Base-by-base conservation (phyloP, 2,888 invertebrate genomes). In the Lathronympha strigana region DNA sequence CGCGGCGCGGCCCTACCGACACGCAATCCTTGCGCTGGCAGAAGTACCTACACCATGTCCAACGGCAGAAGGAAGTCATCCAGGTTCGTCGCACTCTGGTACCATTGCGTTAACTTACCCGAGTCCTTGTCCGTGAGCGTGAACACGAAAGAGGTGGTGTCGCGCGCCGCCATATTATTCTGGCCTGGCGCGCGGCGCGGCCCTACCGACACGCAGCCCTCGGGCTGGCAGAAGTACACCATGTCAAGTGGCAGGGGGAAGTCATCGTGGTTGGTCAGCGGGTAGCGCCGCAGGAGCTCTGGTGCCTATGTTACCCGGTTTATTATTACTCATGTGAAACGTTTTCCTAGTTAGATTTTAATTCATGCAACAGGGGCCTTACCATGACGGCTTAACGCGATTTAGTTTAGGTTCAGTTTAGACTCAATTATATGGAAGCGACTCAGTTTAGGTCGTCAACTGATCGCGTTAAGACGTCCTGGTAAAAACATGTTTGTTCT, bases 161-260 rank as follows among this genome's bases (percentile, higher is more conserved):
- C 99, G 67, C 98, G 93, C 19, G 96, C 95, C 58, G 88, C 83
- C 66, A 87, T n/a, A n/a, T n/a, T n/a, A n/a, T n/a, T 72, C 67
- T 87, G 85, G 0, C 79, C 79, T n/a, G 89, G 84, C 40, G 89
- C 86, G 69, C 97, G 94, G 75, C 97, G 95, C 6, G 98, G 98
- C 13, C 98, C 98, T 68, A 98, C 96, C 69, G 96, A 97, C 70
- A 96, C 96, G 86, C 99, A 99, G 62, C 99, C 99, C 90, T 99
- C 99, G 1, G 99, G 99, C 87, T 99, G 99, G 82, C 99, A 99
- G 92, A 99, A 99, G 90, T 98, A 99, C 25, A 99, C 98, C 95
- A 99, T 99, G 87, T 99, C 99, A 80, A 98, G 93, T 0, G 99
- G 99, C 77, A 99, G 93, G 0, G 98, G 97, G 86, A 99, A 99